Evolutionary conservation across 2,888 invertebrate genomes (phyloP), one percentile per base, ranked within the genome.

Genomic region (Halictus ligatus): DNA sequence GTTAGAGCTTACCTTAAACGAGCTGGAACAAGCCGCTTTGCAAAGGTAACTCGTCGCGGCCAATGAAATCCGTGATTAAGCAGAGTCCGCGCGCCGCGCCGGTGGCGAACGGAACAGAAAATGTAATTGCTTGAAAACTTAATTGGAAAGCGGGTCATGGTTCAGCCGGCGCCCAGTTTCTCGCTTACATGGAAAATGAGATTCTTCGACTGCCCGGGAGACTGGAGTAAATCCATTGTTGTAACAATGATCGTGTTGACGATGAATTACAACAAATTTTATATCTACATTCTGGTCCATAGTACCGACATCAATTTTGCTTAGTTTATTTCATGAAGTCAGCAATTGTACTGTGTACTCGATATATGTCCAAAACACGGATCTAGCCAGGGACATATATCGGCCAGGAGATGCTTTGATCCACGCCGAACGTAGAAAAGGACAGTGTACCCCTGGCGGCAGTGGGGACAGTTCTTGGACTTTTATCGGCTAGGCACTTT

Each of bases 121-220:
- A 72, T 76, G 73, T 73, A 82, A 82, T 76, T 75, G 73, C 67
- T 40, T 15, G 83, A 82, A 75, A 74, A 71, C 73, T 67, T 83
- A 75, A 78, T 83, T 60, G 58, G 50, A 43, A 69, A 75, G 50
- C 78, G 50, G 79, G 79, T 58, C 71, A 25, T 48, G 81, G 48
- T 29, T 71, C 48, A 35, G 25, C 8, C n/a, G 10, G 7, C n/a
- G 64, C 43, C 72, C 46, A 29, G 60, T 81, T 73, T 72, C n/a
- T 58, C 67, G 25, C 64, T 79, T 79, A 54, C 58, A 25, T 13
- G 43, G 64, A 73, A 79, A 71, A 43, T 13, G 21, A 46, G 64
- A 80, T 64, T 64, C 25, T 78, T 18, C 7, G 76, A 10, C 18
- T 21, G 43, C 71, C 40, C 21, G 43, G 4, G 1, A 64, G 29